phyloP scores from a whole-genome alignment of 2,113 vertebrate species.

The Sceloporus tristichus region DNA sequence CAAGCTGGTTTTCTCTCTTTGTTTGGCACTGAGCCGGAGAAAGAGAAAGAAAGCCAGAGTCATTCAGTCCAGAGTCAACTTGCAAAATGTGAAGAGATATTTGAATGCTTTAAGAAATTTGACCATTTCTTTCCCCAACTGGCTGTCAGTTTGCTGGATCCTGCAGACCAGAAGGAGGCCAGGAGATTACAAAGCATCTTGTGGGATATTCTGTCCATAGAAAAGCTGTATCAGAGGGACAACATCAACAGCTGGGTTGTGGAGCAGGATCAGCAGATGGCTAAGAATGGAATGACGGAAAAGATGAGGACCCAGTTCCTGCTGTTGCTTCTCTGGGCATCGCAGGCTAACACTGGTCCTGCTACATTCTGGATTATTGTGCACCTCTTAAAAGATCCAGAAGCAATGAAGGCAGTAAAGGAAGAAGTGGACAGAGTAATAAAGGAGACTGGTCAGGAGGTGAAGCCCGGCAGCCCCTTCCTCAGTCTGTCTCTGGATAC shows the following conservation, averaged over 20 bases:
- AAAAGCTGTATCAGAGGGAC: conserved; percentile 73
- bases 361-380: conserved; percentile 87
- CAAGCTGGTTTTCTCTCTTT: conserved; percentile 84
- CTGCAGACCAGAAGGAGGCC: conserved; percentile 74
- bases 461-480: conserved; percentile 54
- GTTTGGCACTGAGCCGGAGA: conserved; percentile 69
- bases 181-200: conserved; percentile 76
- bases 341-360: conserved; percentile 87
- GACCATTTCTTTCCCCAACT: conserved; percentile 84
- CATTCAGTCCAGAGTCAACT: neutral
- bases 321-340: conserved; percentile 88
- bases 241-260: conserved; percentile 84
- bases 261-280: conserved; percentile 69
- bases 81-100: conserved; percentile 1
- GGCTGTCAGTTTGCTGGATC: conserved; percentile 78
- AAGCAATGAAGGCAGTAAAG: conserved; percentile 83
- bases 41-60: neutral
- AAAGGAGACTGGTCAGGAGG: conserved; percentile 74
- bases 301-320: conserved; percentile 80
- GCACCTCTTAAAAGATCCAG: conserved; percentile 84
- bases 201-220: conserved; percentile 77
- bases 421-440: conserved; percentile 79
- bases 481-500: neutral
- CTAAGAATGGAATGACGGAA: conserved; percentile 68
- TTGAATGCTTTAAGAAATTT: conserved; percentile 77